phyloP scores from a whole-genome alignment of 2,888 invertebrate species.

The Silvanus unidentatus region DNA sequence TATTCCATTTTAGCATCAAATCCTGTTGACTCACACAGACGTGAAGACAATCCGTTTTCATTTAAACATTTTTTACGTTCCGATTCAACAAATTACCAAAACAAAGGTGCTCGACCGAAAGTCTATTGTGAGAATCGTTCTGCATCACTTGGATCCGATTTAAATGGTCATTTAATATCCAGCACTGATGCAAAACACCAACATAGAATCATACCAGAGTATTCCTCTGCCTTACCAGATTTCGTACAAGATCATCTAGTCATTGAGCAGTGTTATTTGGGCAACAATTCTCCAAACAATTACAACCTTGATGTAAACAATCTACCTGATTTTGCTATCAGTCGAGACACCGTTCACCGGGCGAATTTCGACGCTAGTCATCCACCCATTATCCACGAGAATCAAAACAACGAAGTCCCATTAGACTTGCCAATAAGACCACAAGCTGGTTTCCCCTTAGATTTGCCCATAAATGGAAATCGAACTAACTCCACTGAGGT shows the following conservation, averaged over 20 bases:
- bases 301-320: constrained; percentile 40
- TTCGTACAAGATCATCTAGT: constrained; percentile 86
- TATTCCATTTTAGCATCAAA: constrained; percentile 6
- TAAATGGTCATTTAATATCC: constrained; percentile 20
- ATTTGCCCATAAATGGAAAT: constrained; percentile 35
- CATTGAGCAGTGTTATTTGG: constrained; percentile 69
- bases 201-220: constrained; percentile 46
- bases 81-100: constrained; percentile 58
- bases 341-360: constrained; percentile 18
- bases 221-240: constrained; percentile 69
- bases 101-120: constrained; percentile 74
- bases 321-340: constrained; percentile 19
- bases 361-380: constrained; percentile 26
- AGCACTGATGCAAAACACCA: background rate
- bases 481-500: constrained; percentile 12
- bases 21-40: constrained; percentile 27
- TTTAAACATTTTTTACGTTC: constrained; percentile 78
- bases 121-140: constrained; percentile 50
- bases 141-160: constrained; percentile 41
- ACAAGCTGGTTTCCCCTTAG: constrained; percentile 41
- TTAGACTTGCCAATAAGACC: constrained; percentile 40
- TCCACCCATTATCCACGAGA: constrained; percentile 18
- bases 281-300: constrained; percentile 45
- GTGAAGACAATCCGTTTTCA: constrained; percentile 74
- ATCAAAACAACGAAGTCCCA: constrained; percentile 22